Evolutionary conservation across 2,113 vertebrate genomes (phyloP).

Genomic region (Raja brachyura): DNA sequence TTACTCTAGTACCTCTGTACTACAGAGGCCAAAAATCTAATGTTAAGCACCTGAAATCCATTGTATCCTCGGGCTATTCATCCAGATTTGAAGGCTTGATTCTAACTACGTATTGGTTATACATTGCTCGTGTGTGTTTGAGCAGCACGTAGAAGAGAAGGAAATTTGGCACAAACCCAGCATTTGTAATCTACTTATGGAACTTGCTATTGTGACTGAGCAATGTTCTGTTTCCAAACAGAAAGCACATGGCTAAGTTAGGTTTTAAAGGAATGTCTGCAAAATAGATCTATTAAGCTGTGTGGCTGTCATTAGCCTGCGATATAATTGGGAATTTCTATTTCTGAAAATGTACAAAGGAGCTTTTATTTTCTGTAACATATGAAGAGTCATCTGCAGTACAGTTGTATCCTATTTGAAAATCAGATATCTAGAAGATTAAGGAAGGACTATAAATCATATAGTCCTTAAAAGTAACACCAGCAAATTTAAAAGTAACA

Average conservation of each 20-base stretch:
- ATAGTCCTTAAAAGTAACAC: no score
- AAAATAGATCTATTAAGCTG: not conserved
- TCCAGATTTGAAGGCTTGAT: not conserved
- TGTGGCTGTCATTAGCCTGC: not conserved
- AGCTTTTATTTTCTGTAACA: not conserved
- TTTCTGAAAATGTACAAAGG: not conserved
- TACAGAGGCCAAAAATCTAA: not conserved
- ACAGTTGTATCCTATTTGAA: not conserved
- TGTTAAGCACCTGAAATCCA: not conserved
- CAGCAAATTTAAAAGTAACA: no score
- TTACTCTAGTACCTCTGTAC: no score
- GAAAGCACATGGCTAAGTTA: not conserved
- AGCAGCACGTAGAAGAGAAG: not conserved
- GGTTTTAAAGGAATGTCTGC: not conserved
- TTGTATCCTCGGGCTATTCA: not conserved
- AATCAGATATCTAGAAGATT: not conserved
- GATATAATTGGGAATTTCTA: not conserved
- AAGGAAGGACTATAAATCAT: not conserved
- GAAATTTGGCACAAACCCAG: not conserved
- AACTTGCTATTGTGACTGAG: not conserved
- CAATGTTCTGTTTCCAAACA: not conserved
- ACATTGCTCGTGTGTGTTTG: not conserved
- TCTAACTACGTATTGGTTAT: no score
- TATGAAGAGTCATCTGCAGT: not conserved
- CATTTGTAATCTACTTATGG: not conserved